These are phyloP conservation scores for Haliclona indistincta DNA, from an alignment of 37 sponge, comb jelly and placozoan species.

Conservation along the genomic window DNA sequence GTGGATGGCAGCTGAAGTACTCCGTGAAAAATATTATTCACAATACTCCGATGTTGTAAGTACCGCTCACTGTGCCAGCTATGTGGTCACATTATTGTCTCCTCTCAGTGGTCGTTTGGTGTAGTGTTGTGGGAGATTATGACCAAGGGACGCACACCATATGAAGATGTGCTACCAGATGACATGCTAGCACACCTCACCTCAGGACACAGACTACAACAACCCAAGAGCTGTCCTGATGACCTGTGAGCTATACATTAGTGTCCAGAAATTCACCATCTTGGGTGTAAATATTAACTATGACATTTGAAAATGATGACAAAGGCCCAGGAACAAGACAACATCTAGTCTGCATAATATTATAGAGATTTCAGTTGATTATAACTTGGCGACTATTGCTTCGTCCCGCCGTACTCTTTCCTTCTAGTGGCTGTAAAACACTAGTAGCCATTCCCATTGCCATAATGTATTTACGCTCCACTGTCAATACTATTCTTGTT, in stretches of 20 bases:
- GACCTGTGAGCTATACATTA: constrained; percentile 60
- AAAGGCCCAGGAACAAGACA: too few species aligned
- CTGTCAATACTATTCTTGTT: background rate
- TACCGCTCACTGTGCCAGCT: background rate
- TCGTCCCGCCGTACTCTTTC: background rate
- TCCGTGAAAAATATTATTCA: constrained; percentile 49
- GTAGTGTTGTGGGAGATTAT: constrained; percentile 86
- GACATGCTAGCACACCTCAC: constrained; percentile 52
- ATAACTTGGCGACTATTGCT: too few species aligned
- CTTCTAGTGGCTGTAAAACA: background rate
- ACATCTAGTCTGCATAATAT: too few species aligned
- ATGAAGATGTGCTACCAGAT: constrained; percentile 53
- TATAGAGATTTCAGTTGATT: too few species aligned
- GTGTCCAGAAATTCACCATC: background rate
- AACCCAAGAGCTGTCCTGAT: constrained; percentile 80
- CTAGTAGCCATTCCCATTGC: background rate
- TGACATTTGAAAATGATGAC: too few species aligned
- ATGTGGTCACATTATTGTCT: background rate
- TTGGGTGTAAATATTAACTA: too few species aligned
- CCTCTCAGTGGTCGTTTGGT: constrained; percentile 88
- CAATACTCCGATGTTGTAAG: constrained; percentile 84
- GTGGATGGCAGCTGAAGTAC: constrained; percentile 80
- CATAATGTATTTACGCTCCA: background rate
- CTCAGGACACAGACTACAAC: constrained; percentile 63
- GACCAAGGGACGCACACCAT: constrained; percentile 71